Evolutionary conservation across 64 coral and sea anemone species (phyloP), one percentile per base, ranked within the genome.

Genomic region (Dendrophyllia cribrosa): DNA sequence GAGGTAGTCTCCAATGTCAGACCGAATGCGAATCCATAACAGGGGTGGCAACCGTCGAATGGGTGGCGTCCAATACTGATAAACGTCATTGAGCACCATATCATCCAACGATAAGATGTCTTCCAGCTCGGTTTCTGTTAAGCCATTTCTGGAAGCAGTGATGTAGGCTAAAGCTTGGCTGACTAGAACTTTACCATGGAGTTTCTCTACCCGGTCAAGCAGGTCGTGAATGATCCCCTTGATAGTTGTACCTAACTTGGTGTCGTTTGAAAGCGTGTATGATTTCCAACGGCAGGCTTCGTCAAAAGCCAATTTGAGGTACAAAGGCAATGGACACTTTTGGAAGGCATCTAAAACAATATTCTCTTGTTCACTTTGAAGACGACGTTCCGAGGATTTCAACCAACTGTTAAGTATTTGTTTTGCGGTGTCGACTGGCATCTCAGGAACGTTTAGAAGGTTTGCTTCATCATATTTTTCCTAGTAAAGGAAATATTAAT

Each of bases 61-160:
- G 4, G 97, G 96, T 49, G 97, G 97, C 23, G 97, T 98, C 97
- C 97, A 98, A 83, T 96, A 98, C 26, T 98, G 97, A 43, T 98
- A 98, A 6, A 98, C 97, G 83, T 98, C 97, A 85, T 98, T 96
- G 1, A 98, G 74, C 1, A 98, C 97, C 6, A 86, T 78, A 53
- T 98, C 97, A 70, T 98, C 97, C 15, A 96, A 59, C 0, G 97
- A 98, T n/a, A 99, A 86, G 58, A 99, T 70, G 74, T 99, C 97
- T 58, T 95, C 94, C 6, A 95, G 64, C 89, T 95, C 94, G 13
- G 89, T 51, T 61, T 95, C 94, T 43, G 94, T 91, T 8, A 95
- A 85, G 3, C 94, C 94, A 82, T 91, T 91, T 50, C 79, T 95
- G 44, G 88, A 87, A 14, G 80, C 88, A 13, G 94, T 91, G 65